A percentile compares a stretch with the other conserved stretches of the same genome.
Evolutionary conservation across 64 coral and sea anemone species (phyloP).

Genomic region (Cladopsammia gracilis): DNA sequence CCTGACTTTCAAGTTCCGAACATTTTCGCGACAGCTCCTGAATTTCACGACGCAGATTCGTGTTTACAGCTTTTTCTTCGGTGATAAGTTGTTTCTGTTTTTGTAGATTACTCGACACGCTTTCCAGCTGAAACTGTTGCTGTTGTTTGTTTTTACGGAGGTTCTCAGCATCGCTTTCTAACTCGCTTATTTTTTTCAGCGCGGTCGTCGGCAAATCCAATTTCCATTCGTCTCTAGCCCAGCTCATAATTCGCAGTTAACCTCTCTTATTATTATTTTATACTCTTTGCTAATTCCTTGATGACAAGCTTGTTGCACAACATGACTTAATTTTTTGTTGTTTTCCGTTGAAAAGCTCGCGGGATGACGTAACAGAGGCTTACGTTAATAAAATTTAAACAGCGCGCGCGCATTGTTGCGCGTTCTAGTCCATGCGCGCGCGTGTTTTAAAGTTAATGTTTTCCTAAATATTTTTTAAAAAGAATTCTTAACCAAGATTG

Average conservation of each 20-base stretch:
- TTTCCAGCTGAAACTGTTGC: slow-evolving; percentile 84
- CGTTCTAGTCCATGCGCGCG: neutral
- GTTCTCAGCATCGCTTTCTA: slow-evolving; percentile 85
- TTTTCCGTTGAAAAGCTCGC: neutral
- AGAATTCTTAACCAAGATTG: too few relatives aligned
- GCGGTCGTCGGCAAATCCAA: slow-evolving; percentile 75
- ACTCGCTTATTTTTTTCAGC: slow-evolving; percentile 76
- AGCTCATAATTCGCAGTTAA: slow-evolving; percentile 67
- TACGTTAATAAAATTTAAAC: slow-evolving; percentile 13
- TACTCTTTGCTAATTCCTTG: neutral
- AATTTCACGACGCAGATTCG: slow-evolving; percentile 67
- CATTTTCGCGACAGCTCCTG: slow-evolving; percentile 71
- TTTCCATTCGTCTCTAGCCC: slow-evolving; percentile 97
- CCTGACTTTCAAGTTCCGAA: slow-evolving; percentile 68
- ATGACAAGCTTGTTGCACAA: neutral
- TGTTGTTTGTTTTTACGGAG: slow-evolving; percentile 83
- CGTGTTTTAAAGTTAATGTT: too few relatives aligned
- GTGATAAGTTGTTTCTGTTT: slow-evolving; percentile 69
- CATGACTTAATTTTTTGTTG: neutral
- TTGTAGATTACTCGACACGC: slow-evolving; percentile 58
- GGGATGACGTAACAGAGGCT: neutral
- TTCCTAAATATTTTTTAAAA: too few relatives aligned
- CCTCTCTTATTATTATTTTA: neutral
- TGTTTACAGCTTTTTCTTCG: slow-evolving; percentile 72
- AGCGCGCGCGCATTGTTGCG: neutral